These are phyloP conservation scores for Diacarnus erythraeanus DNA, from an alignment of 37 sponge, comb jelly and placozoan species.

Conservation along the genomic window DNA sequence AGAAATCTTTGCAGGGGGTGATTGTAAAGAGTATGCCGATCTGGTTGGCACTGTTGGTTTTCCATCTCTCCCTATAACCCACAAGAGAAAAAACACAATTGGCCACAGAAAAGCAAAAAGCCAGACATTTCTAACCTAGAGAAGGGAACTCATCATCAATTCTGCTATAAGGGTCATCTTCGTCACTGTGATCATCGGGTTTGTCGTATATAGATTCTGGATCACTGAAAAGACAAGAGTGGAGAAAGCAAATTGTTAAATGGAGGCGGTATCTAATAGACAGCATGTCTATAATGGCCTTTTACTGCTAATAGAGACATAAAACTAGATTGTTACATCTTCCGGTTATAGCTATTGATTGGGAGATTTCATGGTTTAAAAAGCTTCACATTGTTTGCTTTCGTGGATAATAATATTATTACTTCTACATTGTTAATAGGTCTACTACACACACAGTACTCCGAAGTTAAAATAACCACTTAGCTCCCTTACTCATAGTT, in stretches of 20 bases:
- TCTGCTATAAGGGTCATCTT: conserved; percentile 21
- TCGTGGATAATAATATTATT: too few relatives aligned
- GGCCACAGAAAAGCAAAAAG: neutral
- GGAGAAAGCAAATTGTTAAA: neutral
- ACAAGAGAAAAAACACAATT: neutral
- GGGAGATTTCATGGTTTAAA: too few relatives aligned
- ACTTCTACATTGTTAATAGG: too few relatives aligned
- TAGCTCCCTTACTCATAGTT: conserved; percentile 17
- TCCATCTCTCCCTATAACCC: neutral
- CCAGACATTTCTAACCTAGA: neutral
- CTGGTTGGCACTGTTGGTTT: conserved; percentile 22
- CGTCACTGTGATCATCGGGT: conserved; percentile 6
- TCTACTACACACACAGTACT: too few relatives aligned
- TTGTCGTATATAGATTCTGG: conserved; percentile 12
- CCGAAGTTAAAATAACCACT: too few relatives aligned
- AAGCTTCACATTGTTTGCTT: too few relatives aligned
- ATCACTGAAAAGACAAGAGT: neutral
- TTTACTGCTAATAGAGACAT: too few relatives aligned
- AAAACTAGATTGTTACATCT: too few relatives aligned
- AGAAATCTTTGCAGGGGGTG: neutral
- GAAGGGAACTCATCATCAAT: neutral
- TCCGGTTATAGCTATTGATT: too few relatives aligned
- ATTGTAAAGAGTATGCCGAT: conserved; percentile 23
- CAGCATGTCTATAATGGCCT: too few relatives aligned
- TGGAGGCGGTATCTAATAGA: too few relatives aligned